Base-by-base conservation (phyloP, 2,113 vertebrate species). In the Spermophilus dauricus region DNA sequence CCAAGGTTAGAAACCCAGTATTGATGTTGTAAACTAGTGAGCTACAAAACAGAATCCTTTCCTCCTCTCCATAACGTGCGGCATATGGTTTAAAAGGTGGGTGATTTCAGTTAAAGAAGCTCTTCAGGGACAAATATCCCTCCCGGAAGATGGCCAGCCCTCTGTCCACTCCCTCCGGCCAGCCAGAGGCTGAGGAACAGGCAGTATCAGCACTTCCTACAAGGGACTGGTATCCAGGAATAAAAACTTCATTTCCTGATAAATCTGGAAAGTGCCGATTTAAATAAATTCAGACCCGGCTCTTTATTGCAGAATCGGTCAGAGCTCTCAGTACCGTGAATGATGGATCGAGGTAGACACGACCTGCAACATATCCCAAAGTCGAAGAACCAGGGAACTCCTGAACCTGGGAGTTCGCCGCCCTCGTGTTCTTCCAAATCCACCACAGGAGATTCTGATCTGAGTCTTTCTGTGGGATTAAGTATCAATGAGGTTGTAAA, bases 1-100 rank as follows among this genome's bases (percentile, higher is more conserved):
- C 76, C 86, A 96, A 96, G 91, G 94, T 7, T 86, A 81, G 93
- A 97, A 98, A 80, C 26, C 70, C 67, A 81, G 77, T 93, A 45
- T 7, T 53, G 51, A 39, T 95, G 42, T 77, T 96, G 95, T 73
- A 95, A 97, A 95, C 82, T 77, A 72, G 73, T 13, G 72, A 61
- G 89, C 5, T 76, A 93, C 58, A 78, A 82, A 94, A 51, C n/a
- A n/a, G 9, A 91, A 39, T 80, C 26, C 37, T 37, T 89, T 95
- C 96, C 90, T 94, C 67, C 58, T 93, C 92, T 96, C 77, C 63
- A 3, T 4, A 3, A 94, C 39, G 18, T 48, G 45, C 85, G 69
- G 34, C 10, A 84, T 3, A 2, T 37, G 26, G 20, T 87, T 82
- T 90, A 42, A 42, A 5, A 58, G 9, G 32, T 69, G n/a, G 56